A percentile compares a stretch with the other conserved stretches of the same genome.
Conservation (phyloP, 2,113 vertebrate species). For the Todiramphus saurophagus region DNA sequence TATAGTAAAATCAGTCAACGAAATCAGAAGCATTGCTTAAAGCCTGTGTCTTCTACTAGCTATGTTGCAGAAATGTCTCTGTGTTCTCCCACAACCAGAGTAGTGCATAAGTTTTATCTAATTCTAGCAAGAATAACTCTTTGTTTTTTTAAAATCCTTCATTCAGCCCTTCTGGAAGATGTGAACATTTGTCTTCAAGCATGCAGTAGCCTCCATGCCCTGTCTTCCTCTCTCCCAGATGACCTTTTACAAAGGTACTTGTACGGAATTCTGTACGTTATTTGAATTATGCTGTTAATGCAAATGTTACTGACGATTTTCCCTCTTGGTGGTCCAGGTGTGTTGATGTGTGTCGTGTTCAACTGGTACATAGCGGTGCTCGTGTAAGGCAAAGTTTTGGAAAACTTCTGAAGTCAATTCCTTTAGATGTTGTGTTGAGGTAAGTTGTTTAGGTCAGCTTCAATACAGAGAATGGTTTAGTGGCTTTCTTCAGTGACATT, state of each 20-base stretch:
- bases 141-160: neutral
- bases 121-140: neutral
- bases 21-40: neutral
- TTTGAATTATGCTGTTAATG: neutral
- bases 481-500: neutral
- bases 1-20: neutral
- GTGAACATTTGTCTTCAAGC: conserved; percentile 87
- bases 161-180: conserved; percentile 90
- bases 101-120: neutral
- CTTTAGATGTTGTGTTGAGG: conserved; percentile 91
- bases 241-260: conserved; percentile 91
- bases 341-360: conserved; percentile 93
- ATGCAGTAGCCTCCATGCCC: conserved; percentile 89
- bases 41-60: neutral
- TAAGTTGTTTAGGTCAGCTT: conserved; percentile 38
- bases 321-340: conserved; percentile 76
- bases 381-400: conserved; percentile 92
- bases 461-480: neutral
- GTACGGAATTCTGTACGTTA: neutral
- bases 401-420: conserved; percentile 90
- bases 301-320: neutral
- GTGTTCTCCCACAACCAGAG: neutral
- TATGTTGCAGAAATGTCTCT: neutral
- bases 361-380: conserved; percentile 89
- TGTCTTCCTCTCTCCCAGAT: conserved; percentile 88